A percentile compares a stretch with the other conserved stretches of the same genome.
phyloP scores from a whole-genome alignment of 2,113 vertebrate species.

The Lasiurus cinereus region DNA sequence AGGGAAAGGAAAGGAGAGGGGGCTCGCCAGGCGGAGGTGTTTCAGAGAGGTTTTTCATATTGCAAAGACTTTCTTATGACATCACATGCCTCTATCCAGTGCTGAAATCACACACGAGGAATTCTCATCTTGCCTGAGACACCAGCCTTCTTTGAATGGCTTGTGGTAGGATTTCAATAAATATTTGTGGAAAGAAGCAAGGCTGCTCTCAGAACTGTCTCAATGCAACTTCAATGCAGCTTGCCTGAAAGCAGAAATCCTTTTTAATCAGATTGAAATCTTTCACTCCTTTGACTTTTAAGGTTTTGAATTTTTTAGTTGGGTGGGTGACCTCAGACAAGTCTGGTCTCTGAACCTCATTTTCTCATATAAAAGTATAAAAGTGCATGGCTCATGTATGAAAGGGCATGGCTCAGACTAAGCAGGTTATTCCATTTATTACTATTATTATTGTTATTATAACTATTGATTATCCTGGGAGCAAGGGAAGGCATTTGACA shows the following conservation, averaged over 20 bases:
- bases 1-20: neutral
- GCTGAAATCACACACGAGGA: neutral
- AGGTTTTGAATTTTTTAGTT: neutral
- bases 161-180: neutral
- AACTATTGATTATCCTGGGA: neutral
- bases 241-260: neutral
- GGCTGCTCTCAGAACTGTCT: neutral
- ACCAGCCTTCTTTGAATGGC: neutral
- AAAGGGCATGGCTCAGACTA: neutral
- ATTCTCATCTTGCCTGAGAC: neutral
- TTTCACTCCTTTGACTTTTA: neutral
- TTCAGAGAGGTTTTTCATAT: neutral
- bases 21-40: neutral
- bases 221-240: neutral
- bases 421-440: neutral
- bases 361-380: neutral
- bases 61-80: neutral
- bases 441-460: neutral
- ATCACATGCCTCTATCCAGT: neutral
- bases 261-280: neutral
- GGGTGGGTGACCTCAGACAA: neutral
- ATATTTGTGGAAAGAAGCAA: slow-evolving; percentile 4
- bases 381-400: neutral
- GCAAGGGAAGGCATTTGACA: neutral
- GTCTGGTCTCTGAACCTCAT: neutral